phyloP scores from a whole-genome alignment of 2,888 invertebrate genomes.

The Callinectes sapidus region DNA sequence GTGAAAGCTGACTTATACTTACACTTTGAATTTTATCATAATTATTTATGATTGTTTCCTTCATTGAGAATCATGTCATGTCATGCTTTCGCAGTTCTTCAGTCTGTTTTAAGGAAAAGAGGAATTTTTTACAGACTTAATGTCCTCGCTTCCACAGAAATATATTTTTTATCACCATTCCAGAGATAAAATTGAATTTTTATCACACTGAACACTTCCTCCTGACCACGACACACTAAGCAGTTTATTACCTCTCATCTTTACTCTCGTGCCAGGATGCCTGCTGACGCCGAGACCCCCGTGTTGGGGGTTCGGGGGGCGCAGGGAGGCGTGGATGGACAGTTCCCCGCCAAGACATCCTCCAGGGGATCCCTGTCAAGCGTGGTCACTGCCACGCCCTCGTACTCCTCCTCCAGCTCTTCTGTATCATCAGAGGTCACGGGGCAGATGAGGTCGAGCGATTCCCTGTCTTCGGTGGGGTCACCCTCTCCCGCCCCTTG shows the following conservation, averaged over 20 bases:
- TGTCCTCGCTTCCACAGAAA: background rate
- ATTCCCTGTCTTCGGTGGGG: slow-evolving; percentile 47
- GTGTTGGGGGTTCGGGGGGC: background rate
- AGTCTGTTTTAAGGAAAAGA: background rate
- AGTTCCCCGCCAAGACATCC: slow-evolving; percentile 41
- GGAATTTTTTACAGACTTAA: background rate
- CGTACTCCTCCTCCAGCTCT: slow-evolving; percentile 48
- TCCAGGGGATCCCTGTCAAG: slow-evolving; percentile 44
- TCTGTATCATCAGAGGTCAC: slow-evolving; percentile 42
- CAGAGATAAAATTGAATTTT: too few species aligned
- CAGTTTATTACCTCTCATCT: background rate
- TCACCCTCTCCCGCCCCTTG: slow-evolving; percentile 31
- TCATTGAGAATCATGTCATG: too few species aligned
- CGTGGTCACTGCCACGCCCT: slow-evolving; percentile 40
- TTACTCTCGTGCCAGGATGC: slow-evolving; percentile 33
- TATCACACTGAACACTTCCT: too few species aligned
- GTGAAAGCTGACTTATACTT: too few species aligned
- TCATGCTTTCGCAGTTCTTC: too few species aligned
- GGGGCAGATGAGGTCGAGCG: slow-evolving; percentile 42
- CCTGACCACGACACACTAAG: background rate
- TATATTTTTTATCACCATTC: background rate
- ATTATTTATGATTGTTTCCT: too few species aligned
- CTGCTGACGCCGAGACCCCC: slow-evolving; percentile 44
- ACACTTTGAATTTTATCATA: too few species aligned
- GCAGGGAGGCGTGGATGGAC: slow-evolving; percentile 15